Evolutionary conservation across 2,113 vertebrate species (phyloP).

Genomic region (Spea bombifrons): DNA sequence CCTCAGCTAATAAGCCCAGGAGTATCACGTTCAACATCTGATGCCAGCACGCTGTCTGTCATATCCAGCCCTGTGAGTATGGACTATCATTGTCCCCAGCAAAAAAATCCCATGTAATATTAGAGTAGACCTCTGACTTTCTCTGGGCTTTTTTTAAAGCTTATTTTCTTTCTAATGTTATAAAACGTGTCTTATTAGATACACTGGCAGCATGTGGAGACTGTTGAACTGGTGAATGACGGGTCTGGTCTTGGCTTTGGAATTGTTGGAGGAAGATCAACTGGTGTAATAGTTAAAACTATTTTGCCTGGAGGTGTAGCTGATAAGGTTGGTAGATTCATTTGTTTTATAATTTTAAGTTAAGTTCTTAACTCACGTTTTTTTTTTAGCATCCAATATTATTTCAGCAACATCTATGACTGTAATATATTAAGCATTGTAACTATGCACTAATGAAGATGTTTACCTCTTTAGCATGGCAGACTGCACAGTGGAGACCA

Average conservation of each 20-base stretch:
- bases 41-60: conserved; percentile 87
- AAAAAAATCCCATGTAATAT: not conserved
- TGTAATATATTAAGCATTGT: no score
- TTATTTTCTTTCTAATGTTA: no score
- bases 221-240: conserved; percentile 89
- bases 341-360: not conserved
- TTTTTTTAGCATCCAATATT: no score
- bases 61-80: conserved; percentile 83
- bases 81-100: not conserved
- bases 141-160: not conserved
- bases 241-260: conserved; percentile 92
- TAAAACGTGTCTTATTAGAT: conserved; percentile 60
- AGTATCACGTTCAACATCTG: conserved; percentile 88
- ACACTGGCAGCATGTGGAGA: conserved; percentile 89
- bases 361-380: not conserved
- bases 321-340: conserved; percentile 75
- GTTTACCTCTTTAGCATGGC: conserved; percentile 70
- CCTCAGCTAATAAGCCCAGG: conserved; percentile 80
- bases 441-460: not conserved
- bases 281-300: conserved; percentile 92
- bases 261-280: conserved; percentile 89
- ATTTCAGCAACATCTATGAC: no score
- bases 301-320: conserved; percentile 91
- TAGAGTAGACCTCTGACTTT: not conserved
- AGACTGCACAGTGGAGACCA: conserved; percentile 88